Percentiles rank a stretch among this genome's conserved stretches.
These are phyloP conservation scores for Stenoptilia bipunctidactyla DNA, from an alignment of 2,888 invertebrate genomes.

Conservation along the genomic window DNA sequence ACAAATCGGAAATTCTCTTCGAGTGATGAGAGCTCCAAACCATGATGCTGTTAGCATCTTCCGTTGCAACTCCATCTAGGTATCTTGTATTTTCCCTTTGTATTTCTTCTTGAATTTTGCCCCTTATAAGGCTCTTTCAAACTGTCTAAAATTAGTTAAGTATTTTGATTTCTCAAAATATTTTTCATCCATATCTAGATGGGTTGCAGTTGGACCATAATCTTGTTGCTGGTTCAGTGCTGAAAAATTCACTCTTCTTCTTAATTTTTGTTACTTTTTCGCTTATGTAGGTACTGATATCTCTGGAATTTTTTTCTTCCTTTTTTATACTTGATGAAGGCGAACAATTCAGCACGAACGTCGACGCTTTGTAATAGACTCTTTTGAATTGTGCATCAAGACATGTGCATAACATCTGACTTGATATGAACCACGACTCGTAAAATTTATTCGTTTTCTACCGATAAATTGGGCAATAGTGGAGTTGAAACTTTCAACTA, in stretches of 20 bases:
- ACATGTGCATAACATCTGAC: background rate
- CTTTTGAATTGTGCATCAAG: background rate
- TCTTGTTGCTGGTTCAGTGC: slow-evolving; percentile 1
- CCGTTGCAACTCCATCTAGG: background rate
- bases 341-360: slow-evolving; percentile 1
- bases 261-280: background rate
- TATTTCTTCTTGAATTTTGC: background rate
- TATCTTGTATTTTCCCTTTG: slow-evolving; percentile 1
- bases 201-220: slow-evolving; percentile 1
- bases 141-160: slow-evolving; percentile 1
- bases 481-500: slow-evolving; percentile 3
- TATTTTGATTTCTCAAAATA: slow-evolving; percentile 6
- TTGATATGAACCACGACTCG: slow-evolving; percentile 1
- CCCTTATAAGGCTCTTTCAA: slow-evolving; percentile 1
- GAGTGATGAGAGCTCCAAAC: background rate
- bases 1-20: background rate
- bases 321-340: slow-evolving; percentile 1
- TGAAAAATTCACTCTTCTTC: background rate
- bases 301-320: background rate
- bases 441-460: slow-evolving; percentile 3
- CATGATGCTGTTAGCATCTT: slow-evolving; percentile 1
- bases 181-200: slow-evolving; percentile 1
- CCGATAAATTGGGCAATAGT: slow-evolving; percentile 1
- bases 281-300: slow-evolving; percentile 1
- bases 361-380: background rate